phyloP scores from a whole-genome alignment of 2,888 invertebrate species.

The Drosophila rellima region DNA sequence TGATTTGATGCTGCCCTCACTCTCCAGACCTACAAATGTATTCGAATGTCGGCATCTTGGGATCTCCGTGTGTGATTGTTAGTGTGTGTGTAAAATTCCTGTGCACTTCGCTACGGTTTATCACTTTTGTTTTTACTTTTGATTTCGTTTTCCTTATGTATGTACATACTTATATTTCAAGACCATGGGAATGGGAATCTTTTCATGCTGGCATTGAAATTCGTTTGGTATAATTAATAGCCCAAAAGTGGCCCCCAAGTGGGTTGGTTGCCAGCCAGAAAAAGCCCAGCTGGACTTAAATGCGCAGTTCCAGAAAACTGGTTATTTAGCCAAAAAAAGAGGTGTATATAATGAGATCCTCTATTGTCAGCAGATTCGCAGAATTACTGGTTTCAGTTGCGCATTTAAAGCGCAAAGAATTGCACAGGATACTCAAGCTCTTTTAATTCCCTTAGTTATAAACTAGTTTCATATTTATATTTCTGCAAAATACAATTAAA shows the following conservation, averaged over 20 bases:
- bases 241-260: constrained; percentile 5
- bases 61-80: constrained; percentile 2
- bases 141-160: constrained; percentile 60
- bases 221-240: constrained; percentile 30
- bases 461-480: neutral
- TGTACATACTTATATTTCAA: constrained; percentile 14
- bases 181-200: constrained; percentile 50
- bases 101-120: constrained; percentile 66
- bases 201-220: constrained; percentile 18
- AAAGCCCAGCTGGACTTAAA: constrained; percentile 12
- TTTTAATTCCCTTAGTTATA: neutral
- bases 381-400: constrained; percentile 33
- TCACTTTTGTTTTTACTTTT: constrained; percentile 79
- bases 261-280: constrained; percentile 5
- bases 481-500: neutral
- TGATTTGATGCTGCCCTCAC: constrained; percentile 72
- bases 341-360: neutral
- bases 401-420: constrained; percentile 4
- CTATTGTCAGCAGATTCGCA: neutral
- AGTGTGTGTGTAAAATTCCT: constrained; percentile 38
- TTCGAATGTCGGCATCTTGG: constrained; percentile 30
- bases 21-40: constrained; percentile 4
- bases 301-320: constrained; percentile 31
- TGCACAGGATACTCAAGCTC: constrained; percentile 8
- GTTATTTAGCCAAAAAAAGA: constrained; percentile 16